These are phyloP conservation scores for Dioctria rufipes DNA, from an alignment of 2,888 invertebrate species.

Conservation along the genomic window DNA sequence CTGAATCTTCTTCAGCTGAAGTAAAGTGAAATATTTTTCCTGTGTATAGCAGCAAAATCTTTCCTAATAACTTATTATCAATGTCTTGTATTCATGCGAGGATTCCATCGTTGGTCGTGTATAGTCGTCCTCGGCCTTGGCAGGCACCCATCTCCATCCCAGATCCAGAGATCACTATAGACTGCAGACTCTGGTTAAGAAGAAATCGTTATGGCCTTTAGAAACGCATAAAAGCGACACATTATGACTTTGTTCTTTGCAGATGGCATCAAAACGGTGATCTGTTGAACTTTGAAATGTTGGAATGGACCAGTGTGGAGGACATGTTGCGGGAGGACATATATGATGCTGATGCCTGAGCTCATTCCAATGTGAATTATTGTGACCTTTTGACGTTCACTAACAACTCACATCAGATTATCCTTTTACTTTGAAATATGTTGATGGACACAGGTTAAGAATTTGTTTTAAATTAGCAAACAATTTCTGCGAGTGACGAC, in stretches of 20 bases:
- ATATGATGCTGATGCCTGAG: neutral
- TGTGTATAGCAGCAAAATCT: slow-evolving; percentile 37
- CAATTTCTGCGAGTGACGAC: neutral
- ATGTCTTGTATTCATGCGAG: slow-evolving; percentile 55
- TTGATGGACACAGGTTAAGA: slow-evolving; percentile 40
- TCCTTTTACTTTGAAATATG: slow-evolving; percentile 49
- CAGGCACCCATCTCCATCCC: neutral
- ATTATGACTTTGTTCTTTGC: slow-evolving; percentile 59
- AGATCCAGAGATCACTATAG: neutral
- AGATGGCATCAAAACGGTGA: slow-evolving; percentile 48
- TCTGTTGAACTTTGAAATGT: slow-evolving; percentile 33
- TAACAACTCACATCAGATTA: slow-evolving; percentile 56
- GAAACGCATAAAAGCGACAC: slow-evolving; percentile 59
- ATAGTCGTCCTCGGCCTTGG: slow-evolving; percentile 28
- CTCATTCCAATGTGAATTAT: slow-evolving; percentile 56
- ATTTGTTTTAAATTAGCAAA: slow-evolving; percentile 18
- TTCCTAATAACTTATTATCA: slow-evolving; percentile 58
- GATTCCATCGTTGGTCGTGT: slow-evolving; percentile 1
- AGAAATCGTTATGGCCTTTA: slow-evolving; percentile 58
- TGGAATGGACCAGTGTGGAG: neutral
- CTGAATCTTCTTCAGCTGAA: slow-evolving; percentile 34
- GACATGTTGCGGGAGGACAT: slow-evolving; percentile 19
- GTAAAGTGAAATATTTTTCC: slow-evolving; percentile 52
- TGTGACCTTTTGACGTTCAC: slow-evolving; percentile 56
- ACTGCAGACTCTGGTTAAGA: slow-evolving; percentile 53